These are phyloP conservation scores for Aegithalos caudatus DNA, from an alignment of 2,113 vertebrate species.

Conservation along the genomic window DNA sequence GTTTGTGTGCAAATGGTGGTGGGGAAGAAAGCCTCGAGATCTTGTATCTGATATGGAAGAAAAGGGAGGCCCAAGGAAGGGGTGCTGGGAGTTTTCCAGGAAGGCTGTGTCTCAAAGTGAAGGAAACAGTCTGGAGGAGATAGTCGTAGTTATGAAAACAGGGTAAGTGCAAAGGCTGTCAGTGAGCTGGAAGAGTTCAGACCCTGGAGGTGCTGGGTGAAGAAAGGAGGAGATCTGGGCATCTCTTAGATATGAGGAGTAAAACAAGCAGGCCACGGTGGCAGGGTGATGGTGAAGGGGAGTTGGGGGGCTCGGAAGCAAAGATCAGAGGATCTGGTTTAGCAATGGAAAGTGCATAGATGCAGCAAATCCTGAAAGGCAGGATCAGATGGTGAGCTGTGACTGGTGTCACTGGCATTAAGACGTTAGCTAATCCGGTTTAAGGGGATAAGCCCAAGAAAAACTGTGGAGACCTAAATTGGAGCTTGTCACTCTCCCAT, in stretches of 20 bases:
- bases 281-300: not conserved
- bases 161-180: not conserved
- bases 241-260: not conserved
- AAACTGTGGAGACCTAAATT: slow-evolving; percentile 66
- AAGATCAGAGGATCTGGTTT: slow-evolving; percentile 38
- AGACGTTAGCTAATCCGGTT: slow-evolving; percentile 55
- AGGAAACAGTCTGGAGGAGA: not conserved
- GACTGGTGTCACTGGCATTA: slow-evolving; percentile 63
- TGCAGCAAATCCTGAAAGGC: slow-evolving; percentile 62
- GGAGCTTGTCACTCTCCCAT: slow-evolving; percentile 53
- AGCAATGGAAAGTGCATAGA: slow-evolving; percentile 13
- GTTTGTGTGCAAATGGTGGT: not conserved
- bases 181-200: not conserved
- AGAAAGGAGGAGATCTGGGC: not conserved
- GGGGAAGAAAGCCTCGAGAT: not conserved
- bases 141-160: not conserved
- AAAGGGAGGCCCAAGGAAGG: not conserved
- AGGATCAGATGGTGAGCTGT: slow-evolving; percentile 63
- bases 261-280: not conserved
- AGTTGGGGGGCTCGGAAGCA: not conserved
- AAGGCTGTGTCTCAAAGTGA: not conserved
- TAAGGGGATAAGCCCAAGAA: slow-evolving; percentile 61
- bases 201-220: not conserved
- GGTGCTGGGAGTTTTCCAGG: not conserved
- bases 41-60: not conserved